phyloP scores from a whole-genome alignment of 2,113 vertebrate genomes.

The Eurystomus gularis region DNA sequence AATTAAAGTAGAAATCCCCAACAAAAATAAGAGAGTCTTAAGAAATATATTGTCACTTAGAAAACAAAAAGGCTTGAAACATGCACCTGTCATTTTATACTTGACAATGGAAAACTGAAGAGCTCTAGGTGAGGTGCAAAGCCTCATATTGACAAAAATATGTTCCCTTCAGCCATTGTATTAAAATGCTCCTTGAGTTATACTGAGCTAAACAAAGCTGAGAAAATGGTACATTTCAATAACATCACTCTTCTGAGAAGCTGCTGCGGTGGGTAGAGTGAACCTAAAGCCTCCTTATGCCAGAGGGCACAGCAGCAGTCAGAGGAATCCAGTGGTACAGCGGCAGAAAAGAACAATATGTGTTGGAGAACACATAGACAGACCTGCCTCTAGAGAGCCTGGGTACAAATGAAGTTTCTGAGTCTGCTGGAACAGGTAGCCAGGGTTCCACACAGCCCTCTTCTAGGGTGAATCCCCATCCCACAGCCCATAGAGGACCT shows the following conservation, averaged over 20 bases:
- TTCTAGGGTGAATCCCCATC: neutral
- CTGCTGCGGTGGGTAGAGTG: neutral
- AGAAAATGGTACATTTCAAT: neutral
- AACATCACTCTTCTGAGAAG: neutral
- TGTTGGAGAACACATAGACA: neutral
- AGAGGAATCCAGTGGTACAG: neutral
- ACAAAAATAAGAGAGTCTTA: neutral
- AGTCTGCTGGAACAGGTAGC: neutral
- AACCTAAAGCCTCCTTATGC: neutral
- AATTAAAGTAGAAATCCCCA: conserved; percentile 7
- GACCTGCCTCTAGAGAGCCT: neutral
- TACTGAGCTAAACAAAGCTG: neutral
- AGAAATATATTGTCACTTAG: conserved; percentile 9
- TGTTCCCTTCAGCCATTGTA: neutral
- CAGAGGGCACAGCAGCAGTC: neutral
- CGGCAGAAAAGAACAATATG: neutral
- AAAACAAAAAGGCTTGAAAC: neutral
- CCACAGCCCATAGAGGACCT: rapidly evolving
- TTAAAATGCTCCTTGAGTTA: neutral
- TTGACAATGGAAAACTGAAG: conserved; percentile 4
- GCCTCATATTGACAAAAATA: neutral
- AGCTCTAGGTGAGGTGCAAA: neutral
- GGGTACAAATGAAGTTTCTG: neutral
- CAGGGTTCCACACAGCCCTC: neutral
- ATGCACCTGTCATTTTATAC: neutral